These are phyloP conservation scores for Scaptodrosophila latifasciaeformis DNA, from an alignment of 2,888 invertebrate genomes.

Conservation along the genomic window DNA sequence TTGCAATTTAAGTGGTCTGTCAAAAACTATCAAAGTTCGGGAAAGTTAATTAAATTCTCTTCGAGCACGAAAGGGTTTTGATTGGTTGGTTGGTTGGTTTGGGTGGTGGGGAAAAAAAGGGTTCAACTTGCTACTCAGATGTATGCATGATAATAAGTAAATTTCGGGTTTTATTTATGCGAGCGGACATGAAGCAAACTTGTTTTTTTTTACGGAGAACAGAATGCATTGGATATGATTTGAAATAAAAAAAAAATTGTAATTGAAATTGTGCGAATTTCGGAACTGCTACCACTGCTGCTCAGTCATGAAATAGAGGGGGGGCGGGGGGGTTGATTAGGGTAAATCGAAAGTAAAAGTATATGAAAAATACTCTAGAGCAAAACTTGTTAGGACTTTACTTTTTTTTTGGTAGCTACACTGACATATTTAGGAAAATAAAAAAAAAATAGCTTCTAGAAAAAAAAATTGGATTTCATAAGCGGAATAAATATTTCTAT, in stretches of 20 bases:
- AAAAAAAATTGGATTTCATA: too few relatives aligned
- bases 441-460: slow-evolving; percentile 38
- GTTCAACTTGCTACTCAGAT: slow-evolving; percentile 60
- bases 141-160: slow-evolving; percentile 23
- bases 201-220: slow-evolving; percentile 31
- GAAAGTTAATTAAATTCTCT: slow-evolving; percentile 64
- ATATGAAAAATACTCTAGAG: not conserved
- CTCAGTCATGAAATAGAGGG: slow-evolving; percentile 60
- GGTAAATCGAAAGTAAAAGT: too few relatives aligned
- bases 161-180: slow-evolving; percentile 22
- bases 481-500: too few relatives aligned
- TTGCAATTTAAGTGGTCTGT: slow-evolving; percentile 60
- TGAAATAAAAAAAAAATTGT: slow-evolving; percentile 56
- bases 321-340: slow-evolving; percentile 8
- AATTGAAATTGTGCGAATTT: slow-evolving; percentile 49
- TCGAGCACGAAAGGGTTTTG: slow-evolving; percentile 6
- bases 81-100: slow-evolving; percentile 8
- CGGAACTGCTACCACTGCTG: slow-evolving; percentile 68
- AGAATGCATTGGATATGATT: slow-evolving; percentile 64
- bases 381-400: too few relatives aligned
- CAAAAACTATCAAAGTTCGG: slow-evolving; percentile 49
- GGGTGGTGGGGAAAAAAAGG: slow-evolving; percentile 31
- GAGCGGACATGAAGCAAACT: not conserved
- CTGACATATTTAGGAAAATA: too few relatives aligned
- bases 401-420: too few relatives aligned